Evolutionary conservation across 2,888 invertebrate species (phyloP).

Genomic region (Agrotis ipsilon): DNA sequence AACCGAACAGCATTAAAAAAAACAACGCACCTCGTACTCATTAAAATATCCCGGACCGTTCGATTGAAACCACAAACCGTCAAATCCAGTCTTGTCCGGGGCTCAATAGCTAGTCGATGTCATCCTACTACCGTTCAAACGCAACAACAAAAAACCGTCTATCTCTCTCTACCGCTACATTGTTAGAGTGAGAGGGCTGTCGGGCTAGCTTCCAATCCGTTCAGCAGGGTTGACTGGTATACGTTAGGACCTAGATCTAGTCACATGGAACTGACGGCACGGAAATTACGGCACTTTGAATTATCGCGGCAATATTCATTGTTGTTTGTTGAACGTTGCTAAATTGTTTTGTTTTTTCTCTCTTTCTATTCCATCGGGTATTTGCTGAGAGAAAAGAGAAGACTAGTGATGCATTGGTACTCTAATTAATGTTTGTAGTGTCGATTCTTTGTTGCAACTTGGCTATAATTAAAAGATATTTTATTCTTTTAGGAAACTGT

Average conservation of each 20-base stretch:
- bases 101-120: conserved; percentile 66
- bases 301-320: conserved; percentile 71
- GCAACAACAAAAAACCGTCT: conserved; percentile 52
- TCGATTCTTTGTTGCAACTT: not conserved
- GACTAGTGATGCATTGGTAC: conserved; percentile 22
- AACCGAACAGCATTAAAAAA: conserved; percentile 35
- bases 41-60: conserved; percentile 63
- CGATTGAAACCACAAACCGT: conserved; percentile 68
- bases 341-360: conserved; percentile 54
- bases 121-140: conserved; percentile 54
- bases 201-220: conserved; percentile 44
- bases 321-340: conserved; percentile 65
- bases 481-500: too few species aligned
- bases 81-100: conserved; percentile 69
- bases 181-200: conserved; percentile 29
- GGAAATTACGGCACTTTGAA: conserved; percentile 74
- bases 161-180: conserved; percentile 48
- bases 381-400: conserved; percentile 31
- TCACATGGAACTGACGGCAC: conserved; percentile 71
- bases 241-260: conserved; percentile 67
- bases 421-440: conserved; percentile 35
- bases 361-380: conserved; percentile 29
- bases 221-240: conserved; percentile 59
- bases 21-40: conserved; percentile 56
- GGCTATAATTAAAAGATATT: not conserved